Evolutionary conservation across 2,888 invertebrate genomes (phyloP).

Genomic region (Tipula unca): DNA sequence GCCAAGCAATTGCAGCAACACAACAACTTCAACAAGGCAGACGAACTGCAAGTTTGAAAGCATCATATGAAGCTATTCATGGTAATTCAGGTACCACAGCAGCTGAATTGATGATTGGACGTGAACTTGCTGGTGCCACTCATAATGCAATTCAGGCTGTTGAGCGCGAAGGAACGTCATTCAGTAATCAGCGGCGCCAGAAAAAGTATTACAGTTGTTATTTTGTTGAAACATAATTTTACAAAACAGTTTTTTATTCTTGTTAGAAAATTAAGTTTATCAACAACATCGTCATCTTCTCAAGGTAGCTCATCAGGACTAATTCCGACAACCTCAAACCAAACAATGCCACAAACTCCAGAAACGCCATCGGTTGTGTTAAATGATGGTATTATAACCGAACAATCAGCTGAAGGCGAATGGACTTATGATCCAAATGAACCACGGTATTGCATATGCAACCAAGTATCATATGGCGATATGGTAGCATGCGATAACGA

Average conservation of each 20-base stretch:
- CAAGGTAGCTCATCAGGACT: slow-evolving; percentile 21
- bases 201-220: slow-evolving; percentile 44
- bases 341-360: slow-evolving; percentile 20
- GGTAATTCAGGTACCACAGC: slow-evolving; percentile 53
- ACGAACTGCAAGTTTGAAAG: slow-evolving; percentile 86
- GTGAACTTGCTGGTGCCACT: slow-evolving; percentile 62
- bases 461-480: slow-evolving; percentile 94
- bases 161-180: slow-evolving; percentile 47
- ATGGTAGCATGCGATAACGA: slow-evolving; percentile 99
- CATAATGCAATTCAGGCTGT: slow-evolving; percentile 64
- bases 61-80: slow-evolving; percentile 86
- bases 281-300: not conserved
- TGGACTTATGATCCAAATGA: slow-evolving; percentile 96
- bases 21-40: slow-evolving; percentile 95
- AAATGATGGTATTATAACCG: slow-evolving; percentile 37
- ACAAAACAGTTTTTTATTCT: not conserved
- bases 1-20: slow-evolving; percentile 92
- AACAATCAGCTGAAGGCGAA: slow-evolving; percentile 55
- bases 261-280: not conserved
- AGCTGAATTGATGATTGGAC: slow-evolving; percentile 59
- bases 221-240: not conserved
- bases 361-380: slow-evolving; percentile 28
- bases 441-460: slow-evolving; percentile 91
- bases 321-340: slow-evolving; percentile 20
- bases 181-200: slow-evolving; percentile 53